A percentile compares a stretch with the other conserved stretches of the same genome.
Conservation (phyloP, 2,888 invertebrate genomes). For the Drosophila villosipedis region DNA sequence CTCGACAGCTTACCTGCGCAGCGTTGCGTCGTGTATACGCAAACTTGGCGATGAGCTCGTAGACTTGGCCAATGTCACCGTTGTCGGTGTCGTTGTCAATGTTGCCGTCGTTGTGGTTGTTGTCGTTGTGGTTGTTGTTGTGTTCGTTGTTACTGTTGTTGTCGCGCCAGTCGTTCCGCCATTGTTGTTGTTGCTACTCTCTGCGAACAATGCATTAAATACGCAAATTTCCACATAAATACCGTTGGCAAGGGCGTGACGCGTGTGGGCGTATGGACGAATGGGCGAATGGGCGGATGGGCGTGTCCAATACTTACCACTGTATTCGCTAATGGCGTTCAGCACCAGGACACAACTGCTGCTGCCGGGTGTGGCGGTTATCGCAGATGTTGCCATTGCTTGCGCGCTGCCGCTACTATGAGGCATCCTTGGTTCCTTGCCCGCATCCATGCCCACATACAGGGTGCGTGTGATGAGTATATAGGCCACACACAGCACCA, state of each 20-base stretch:
- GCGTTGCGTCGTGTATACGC: slow-evolving; percentile 63
- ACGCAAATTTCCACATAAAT: neutral
- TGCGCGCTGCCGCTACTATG: slow-evolving; percentile 12
- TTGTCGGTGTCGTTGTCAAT: slow-evolving; percentile 49
- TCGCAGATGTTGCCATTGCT: slow-evolving; percentile 27
- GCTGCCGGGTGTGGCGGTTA: slow-evolving; percentile 41
- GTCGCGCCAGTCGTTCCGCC: slow-evolving; percentile 23
- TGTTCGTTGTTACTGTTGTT: slow-evolving; percentile 29
- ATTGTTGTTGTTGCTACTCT: slow-evolving; percentile 64
- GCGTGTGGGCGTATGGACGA: neutral
- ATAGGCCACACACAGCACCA: slow-evolving; percentile 89
- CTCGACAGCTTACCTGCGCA: slow-evolving; percentile 56
- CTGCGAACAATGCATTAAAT: slow-evolving; percentile 21
- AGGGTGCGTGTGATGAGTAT: slow-evolving; percentile 86
- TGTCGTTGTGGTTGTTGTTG: slow-evolving; percentile 32
- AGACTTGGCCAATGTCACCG: slow-evolving; percentile 49
- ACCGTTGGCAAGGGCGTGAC: neutral
- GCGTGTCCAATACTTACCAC: slow-evolving; percentile 46
- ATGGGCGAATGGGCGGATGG: neutral
- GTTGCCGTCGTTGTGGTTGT: slow-evolving; percentile 51
- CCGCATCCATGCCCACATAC: slow-evolving; percentile 81
- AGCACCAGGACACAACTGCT: slow-evolving; percentile 66
- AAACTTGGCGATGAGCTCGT: slow-evolving; percentile 59
- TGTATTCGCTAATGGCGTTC: slow-evolving; percentile 49
- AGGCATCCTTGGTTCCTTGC: slow-evolving; percentile 72